Conservation (phyloP, 2,797 vertebrate species). For the Danio jaintianensis region DNA sequence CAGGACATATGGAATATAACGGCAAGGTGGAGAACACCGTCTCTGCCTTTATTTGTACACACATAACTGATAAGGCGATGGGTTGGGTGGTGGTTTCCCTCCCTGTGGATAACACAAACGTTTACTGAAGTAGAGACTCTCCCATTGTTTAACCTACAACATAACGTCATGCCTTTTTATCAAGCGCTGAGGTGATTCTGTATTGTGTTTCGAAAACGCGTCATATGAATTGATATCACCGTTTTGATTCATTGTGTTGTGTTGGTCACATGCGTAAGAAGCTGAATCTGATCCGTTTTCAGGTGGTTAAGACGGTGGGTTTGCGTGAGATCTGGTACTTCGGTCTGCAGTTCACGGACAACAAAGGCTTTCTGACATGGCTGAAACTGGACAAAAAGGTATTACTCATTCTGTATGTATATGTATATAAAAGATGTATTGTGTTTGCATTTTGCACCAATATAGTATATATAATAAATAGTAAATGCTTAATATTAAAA, state of each 20-base stretch:
- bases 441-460: too few relatives aligned
- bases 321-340: constrained; percentile 97
- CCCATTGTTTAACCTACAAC: constrained; percentile 10
- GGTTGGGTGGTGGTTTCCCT: constrained; percentile 39
- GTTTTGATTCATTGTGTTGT: constrained; percentile 15
- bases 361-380: constrained; percentile 89
- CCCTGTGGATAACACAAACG: constrained; percentile 27
- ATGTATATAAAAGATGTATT: too few relatives aligned
- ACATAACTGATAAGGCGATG: constrained; percentile 47
- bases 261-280: background rate
- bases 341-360: constrained; percentile 91
- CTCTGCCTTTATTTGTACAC: constrained; percentile 8
- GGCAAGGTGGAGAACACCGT: constrained; percentile 21
- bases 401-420: constrained; percentile 37
- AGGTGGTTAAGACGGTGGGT: constrained; percentile 95
- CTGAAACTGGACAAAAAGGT: constrained; percentile 95
- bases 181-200: background rate
- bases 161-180: constrained; percentile 2
- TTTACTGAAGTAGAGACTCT: background rate
- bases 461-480: too few relatives aligned
- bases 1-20: constrained; percentile 35
- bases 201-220: background rate
- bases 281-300: constrained; percentile 31
- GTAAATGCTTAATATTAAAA: background rate
- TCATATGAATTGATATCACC: constrained; percentile 1